Evolutionary conservation across 2,888 invertebrate species (phyloP), one percentile per base, ranked within the genome.

Genomic region (Clusia tigrina): DNA sequence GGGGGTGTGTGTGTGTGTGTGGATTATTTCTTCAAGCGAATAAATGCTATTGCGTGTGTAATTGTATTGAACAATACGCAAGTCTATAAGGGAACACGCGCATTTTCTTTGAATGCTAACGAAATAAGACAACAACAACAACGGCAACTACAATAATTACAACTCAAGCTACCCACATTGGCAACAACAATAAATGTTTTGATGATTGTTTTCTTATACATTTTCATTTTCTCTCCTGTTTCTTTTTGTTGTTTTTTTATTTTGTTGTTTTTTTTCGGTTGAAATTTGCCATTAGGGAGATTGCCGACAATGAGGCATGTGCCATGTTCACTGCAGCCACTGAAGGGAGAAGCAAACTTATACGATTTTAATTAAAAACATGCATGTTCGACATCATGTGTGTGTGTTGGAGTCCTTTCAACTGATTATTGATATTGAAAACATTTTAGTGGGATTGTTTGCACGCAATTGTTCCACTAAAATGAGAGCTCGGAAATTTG

Each of bases 1-100:
- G 26, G 9, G 26, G 20, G 12, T 54, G 24, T 52, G 48, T 61
- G 63, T 69, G 67, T 60, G 64, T 65, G 65, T 18, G 48, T 22
- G 15, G 3, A 20, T 18, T 18, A 48, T 3, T 15, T 20, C 42
- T 15, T 3, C 15, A 42, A 42, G n/a, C 32, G 32, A 32, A 32
- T 9, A 3, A n/a, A n/a, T 15, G n/a, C n/a, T 17, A 48, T 48
- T 48, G 48, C 48, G 48, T 48, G 48, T 48, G 48, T 15, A 22
- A 48, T 48, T 48, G 48, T 48, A 48, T 48, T 48, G 48, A 48
- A 48, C 48, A 48, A 48, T 20, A 20, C 42, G 42, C 42, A 42
- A 3, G n/a, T n/a, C n/a, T n/a, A n/a, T n/a, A n/a, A n/a, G n/a
- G n/a, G 6, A 3, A 42, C n/a, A 42, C 42, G n/a, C 42, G n/a